A percentile compares a stretch with the other conserved stretches of the same genome.
phyloP scores from a whole-genome alignment of 2,888 invertebrate species.

The Stramonita haemastoma region DNA sequence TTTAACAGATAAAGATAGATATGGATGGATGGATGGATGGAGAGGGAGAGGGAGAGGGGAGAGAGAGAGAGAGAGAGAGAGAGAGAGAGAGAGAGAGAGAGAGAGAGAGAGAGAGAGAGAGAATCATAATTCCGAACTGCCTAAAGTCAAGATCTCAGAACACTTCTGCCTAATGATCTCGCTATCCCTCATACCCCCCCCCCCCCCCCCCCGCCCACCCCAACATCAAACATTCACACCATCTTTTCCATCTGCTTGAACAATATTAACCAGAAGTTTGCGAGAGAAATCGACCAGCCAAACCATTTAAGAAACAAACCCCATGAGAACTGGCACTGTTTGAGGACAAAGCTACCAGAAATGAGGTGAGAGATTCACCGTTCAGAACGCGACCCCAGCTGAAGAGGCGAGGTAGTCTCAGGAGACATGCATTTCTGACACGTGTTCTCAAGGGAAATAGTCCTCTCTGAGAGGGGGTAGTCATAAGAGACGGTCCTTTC shows the following conservation, averaged over 20 bases:
- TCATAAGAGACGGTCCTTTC: not conserved
- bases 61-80: not conserved
- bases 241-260: not conserved
- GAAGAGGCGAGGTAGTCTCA: no score
- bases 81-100: not conserved
- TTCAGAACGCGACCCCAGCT: not conserved
- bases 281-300: not conserved
- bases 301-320: not conserved
- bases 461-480: not conserved
- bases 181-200: not conserved
- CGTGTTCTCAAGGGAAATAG: no score
- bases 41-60: not conserved
- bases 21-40: not conserved
- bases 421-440: no score
- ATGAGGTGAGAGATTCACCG: not conserved
- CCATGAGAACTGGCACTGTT: not conserved
- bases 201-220: no score
- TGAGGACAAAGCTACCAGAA: not conserved
- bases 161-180: not conserved
- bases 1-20: not conserved
- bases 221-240: not conserved
- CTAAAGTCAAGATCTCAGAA: not conserved
- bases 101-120: not conserved
- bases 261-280: not conserved
- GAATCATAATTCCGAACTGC: not conserved